Evolutionary conservation across 2,113 vertebrate genomes (phyloP).

Genomic region (Synodontis membranacea): DNA sequence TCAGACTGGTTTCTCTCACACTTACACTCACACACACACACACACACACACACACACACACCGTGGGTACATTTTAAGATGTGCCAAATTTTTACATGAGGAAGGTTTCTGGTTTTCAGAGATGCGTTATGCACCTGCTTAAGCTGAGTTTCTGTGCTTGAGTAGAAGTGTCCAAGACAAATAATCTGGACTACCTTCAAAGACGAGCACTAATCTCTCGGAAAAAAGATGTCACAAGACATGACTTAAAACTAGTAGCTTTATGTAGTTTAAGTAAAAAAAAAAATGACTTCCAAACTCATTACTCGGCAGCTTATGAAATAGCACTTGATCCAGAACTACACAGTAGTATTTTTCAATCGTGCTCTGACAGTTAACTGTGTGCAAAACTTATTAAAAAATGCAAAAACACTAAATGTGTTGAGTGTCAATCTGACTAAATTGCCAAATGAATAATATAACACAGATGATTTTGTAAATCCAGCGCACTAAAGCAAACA

Average conservation of each 20-base stretch:
- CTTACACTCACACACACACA: background rate
- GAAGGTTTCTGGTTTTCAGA: background rate
- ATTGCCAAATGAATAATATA: background rate
- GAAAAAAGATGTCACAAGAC: too few relatives aligned
- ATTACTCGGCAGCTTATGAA: background rate
- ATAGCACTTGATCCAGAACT: background rate
- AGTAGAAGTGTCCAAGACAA: background rate
- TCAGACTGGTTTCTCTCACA: conserved; percentile 1
- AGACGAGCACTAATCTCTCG: too few relatives aligned
- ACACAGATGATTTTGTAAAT: too few relatives aligned
- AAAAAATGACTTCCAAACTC: background rate
- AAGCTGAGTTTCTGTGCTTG: too few relatives aligned
- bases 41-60: background rate
- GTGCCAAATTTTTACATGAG: background rate
- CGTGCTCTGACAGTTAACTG: too few relatives aligned
- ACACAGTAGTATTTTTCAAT: background rate
- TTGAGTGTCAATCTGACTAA: too few relatives aligned
- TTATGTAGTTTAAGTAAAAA: background rate
- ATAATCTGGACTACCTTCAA: too few relatives aligned
- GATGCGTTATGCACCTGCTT: background rate
- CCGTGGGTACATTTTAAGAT: background rate
- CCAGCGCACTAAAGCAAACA: too few relatives aligned
- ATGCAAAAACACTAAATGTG: background rate
- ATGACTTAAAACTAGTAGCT: too few relatives aligned
- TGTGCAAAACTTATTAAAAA: too few relatives aligned